Evolutionary conservation across 1,140 invertebrate species (phyloP), one percentile per base, ranked within the genome.

Genomic region (Chrysomallon squamiferum): DNA sequence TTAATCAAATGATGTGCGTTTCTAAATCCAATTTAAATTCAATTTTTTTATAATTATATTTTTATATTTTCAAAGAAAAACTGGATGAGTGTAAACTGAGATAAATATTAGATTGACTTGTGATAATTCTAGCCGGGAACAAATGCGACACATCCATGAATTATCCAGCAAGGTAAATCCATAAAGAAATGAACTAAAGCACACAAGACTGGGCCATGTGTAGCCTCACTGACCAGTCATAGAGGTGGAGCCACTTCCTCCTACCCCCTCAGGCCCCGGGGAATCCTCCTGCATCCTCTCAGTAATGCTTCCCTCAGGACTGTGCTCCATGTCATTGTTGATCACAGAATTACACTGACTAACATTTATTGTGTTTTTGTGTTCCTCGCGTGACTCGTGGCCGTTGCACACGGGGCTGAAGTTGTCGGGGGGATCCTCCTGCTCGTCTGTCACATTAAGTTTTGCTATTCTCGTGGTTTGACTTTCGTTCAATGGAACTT

Each of bases 361-460:
- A 25, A 27, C 50, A 18, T 30, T 50, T n/a, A n/a, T 54, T 43
- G 41, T 32, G 49, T 64, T 64, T 56, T 64, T 65, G 35, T 65
- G 59, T 22, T 54, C 61, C 35, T 63, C 62, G 43, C 68, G 76
- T 69, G 76, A 72, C 64, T 77, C 73, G 62, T 70, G 75, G 62
- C 76, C 76, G 25, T 78, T 78, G 72, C 76, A 78, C 65, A 70
- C 62, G 11, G 62, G 58, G 38, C 38, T 22, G 43, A 47, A 38
- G 7, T 56, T 59, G 18, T 33, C 30, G 35, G 35, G 35, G 35
- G 35, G 35, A 5, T 43, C 41, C 13, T 62, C 65, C 13, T n/a
- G 22, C 3, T 66, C 69, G 33, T 45, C 54, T 18, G 66, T 43
- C 4, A 59, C 57, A 38, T 69, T 69, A 18, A 62, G 41, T 35